phyloP scores from a whole-genome alignment of 2,113 vertebrate genomes.

The Aix galericulata region DNA sequence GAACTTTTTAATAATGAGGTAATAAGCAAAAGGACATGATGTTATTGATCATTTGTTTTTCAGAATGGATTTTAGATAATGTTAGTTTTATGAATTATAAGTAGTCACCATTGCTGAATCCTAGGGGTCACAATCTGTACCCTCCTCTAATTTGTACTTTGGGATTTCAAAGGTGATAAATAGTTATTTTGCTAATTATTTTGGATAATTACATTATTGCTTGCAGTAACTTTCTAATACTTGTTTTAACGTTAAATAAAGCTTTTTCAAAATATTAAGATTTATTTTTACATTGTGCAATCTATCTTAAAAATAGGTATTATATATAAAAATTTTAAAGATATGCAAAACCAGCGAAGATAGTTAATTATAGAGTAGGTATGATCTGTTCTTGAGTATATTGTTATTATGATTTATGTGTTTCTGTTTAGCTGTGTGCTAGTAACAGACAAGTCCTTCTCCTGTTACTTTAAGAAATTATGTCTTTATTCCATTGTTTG shows the following conservation, averaged over 20 bases:
- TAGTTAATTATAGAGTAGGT: neutral
- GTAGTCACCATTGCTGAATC: neutral
- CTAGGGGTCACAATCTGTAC: neutral
- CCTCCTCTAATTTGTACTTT: neutral
- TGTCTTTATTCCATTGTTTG: neutral
- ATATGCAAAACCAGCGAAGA: neutral
- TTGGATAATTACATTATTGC: neutral
- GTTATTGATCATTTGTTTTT: neutral
- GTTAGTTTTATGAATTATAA: neutral
- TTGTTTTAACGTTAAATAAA: neutral
- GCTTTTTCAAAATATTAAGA: neutral
- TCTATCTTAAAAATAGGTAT: neutral
- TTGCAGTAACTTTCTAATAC: neutral
- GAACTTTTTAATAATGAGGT: neutral
- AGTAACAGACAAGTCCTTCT: neutral
- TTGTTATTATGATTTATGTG: neutral
- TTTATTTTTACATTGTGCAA: neutral
- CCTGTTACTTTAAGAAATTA: neutral
- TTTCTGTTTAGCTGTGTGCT: neutral
- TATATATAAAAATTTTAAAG: neutral
- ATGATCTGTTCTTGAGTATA: neutral
- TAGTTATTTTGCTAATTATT: neutral
- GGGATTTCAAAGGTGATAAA: neutral
- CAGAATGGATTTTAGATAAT: neutral
- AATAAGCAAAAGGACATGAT: neutral